Evolutionary conservation across 2,888 invertebrate species (phyloP).

Genomic region (Sturmia bella): DNA sequence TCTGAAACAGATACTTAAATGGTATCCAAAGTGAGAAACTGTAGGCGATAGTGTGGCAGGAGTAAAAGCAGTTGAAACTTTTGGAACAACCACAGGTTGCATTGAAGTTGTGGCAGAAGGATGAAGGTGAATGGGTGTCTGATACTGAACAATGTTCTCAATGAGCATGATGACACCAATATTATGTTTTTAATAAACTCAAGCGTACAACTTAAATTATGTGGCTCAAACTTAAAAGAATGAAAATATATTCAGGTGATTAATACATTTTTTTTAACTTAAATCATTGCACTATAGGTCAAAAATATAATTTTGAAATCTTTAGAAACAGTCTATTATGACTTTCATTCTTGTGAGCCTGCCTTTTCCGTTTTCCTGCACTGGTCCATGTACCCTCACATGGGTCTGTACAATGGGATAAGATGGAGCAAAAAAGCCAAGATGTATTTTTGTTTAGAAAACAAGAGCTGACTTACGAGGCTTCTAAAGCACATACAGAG

Average conservation of each 20-base stretch:
- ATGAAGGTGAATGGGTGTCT: background rate
- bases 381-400: no score
- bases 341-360: no score
- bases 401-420: no score
- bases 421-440: no score
- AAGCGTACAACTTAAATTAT: constrained; percentile 11
- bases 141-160: constrained; percentile 20
- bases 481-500: no score
- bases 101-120: constrained; percentile 13
- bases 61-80: constrained; percentile 44
- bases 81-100: constrained; percentile 32
- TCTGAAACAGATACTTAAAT: constrained; percentile 70
- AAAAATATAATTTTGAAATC: no score
- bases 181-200: constrained; percentile 39
- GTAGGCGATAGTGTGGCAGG: constrained; percentile 24
- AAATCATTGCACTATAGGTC: no score
- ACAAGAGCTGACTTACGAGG: no score
- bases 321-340: no score
- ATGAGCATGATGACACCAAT: constrained; percentile 46
- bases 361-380: no score
- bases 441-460: no score
- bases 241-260: constrained; percentile 19
- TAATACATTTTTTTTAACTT: background rate
- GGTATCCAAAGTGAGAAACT: constrained; percentile 66
- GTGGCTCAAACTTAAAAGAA: constrained; percentile 20